These are phyloP conservation scores for Martes flavigula DNA, from an alignment of 2,797 vertebrate genomes.

Conservation along the genomic window DNA sequence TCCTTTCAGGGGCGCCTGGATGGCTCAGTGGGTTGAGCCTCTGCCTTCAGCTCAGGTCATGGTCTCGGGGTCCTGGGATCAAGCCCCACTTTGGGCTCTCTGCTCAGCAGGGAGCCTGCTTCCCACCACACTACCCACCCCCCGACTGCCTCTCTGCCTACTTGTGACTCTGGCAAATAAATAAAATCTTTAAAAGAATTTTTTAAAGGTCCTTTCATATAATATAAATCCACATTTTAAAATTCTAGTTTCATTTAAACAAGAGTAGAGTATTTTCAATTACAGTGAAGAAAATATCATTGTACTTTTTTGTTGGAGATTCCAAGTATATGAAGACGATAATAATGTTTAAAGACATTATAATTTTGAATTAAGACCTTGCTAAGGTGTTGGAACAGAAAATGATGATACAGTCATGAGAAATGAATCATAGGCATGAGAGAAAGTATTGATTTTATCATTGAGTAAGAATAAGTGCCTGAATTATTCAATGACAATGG, in stretches of 20 bases:
- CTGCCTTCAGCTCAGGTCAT: too few species aligned
- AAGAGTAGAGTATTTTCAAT: slow-evolving; percentile 5
- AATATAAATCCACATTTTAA: slow-evolving; percentile 32
- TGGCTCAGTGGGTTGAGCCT: too few species aligned
- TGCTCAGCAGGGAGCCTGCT: too few species aligned
- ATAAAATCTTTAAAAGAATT: background rate
- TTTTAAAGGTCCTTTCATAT: background rate
- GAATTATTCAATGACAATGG: background rate
- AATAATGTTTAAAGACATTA: slow-evolving; percentile 7
- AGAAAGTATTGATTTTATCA: slow-evolving; percentile 28
- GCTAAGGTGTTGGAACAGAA: background rate
- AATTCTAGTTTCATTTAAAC: slow-evolving; percentile 19
- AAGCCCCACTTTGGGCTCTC: too few species aligned
- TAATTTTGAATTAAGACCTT: slow-evolving; percentile 10
- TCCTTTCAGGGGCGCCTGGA: background rate
- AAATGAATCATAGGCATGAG: background rate
- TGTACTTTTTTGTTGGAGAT: background rate
- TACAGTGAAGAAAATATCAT: background rate
- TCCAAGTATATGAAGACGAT: background rate
- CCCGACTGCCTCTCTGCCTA: too few species aligned
- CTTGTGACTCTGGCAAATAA: too few species aligned
- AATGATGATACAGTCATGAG: background rate
- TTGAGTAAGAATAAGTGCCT: background rate
- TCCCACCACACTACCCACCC: accelerated
- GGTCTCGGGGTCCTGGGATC: too few species aligned